Conservation (phyloP, 2,888 invertebrate genomes). For the Dioctria linearis region DNA sequence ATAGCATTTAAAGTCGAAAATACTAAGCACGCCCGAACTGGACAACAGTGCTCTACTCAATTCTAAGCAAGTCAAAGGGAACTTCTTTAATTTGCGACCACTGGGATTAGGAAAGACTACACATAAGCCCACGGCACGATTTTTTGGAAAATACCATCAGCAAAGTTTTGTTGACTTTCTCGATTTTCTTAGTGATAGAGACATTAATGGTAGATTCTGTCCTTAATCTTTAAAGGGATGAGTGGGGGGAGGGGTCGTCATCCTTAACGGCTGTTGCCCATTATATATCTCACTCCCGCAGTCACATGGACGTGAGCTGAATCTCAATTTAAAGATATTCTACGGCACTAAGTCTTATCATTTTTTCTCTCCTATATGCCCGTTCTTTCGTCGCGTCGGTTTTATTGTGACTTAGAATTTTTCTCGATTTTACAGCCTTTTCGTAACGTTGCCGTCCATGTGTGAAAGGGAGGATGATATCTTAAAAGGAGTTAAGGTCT, state of each 20-base stretch:
- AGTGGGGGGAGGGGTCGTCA: neutral
- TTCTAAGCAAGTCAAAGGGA: constrained; percentile 10
- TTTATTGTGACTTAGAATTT: constrained; percentile 39
- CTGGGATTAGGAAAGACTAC: neutral
- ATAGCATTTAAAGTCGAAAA: neutral
- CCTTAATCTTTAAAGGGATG: constrained; percentile 15
- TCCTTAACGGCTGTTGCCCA: constrained; percentile 23
- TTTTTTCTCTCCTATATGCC: neutral
- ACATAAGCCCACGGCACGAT: neutral
- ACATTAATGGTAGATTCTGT: constrained; percentile 54
- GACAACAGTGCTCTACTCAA: neutral
- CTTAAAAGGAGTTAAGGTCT: constrained; percentile 29
- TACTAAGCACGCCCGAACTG: neutral
- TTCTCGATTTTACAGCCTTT: constrained; percentile 33
- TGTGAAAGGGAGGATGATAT: constrained; percentile 15
- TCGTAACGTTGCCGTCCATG: constrained; percentile 5
- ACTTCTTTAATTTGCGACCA: constrained; percentile 25
- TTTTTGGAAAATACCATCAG: constrained; percentile 24
- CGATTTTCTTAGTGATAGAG: constrained; percentile 51
- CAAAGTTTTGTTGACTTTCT: constrained; percentile 40
- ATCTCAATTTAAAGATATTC: neutral
- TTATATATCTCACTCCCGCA: neutral
- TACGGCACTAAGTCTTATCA: neutral
- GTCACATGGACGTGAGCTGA: constrained; percentile 9
- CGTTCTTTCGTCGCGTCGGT: neutral